phyloP scores from a whole-genome alignment of 2,797 vertebrate genomes.

The Valencia hispanica region DNA sequence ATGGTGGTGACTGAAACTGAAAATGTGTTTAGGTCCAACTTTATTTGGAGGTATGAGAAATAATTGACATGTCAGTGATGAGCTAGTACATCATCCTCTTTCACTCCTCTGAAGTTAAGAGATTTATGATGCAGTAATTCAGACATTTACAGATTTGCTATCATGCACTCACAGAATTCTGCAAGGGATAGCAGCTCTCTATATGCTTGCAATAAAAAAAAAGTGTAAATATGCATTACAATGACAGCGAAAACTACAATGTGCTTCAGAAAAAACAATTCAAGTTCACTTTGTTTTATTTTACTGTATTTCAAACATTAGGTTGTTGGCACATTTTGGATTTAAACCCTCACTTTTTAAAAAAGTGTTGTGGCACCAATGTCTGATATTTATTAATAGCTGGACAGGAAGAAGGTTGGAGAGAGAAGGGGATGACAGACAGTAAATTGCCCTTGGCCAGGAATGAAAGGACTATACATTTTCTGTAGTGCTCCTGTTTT shows the following conservation, averaged over 20 bases:
- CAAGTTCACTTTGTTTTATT: constrained; percentile 1
- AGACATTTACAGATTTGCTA: constrained; percentile 56
- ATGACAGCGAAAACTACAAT: background rate
- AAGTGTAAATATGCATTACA: constrained; percentile 6
- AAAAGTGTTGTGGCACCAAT: background rate
- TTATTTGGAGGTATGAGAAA: constrained; percentile 45
- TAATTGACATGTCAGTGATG: constrained; percentile 73
- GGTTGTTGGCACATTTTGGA: constrained; percentile 1
- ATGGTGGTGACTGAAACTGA: constrained; percentile 29
- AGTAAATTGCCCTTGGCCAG: background rate
- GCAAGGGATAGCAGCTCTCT: constrained; percentile 36
- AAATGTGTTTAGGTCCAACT: constrained; percentile 43
- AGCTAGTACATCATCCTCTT: constrained; percentile 65
- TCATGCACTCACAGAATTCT: constrained; percentile 42
- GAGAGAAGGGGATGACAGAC: background rate
- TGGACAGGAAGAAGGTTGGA: background rate
- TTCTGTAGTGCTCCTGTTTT: background rate
- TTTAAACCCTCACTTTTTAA: background rate
- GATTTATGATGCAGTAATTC: constrained; percentile 70
- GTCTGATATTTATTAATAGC: background rate
- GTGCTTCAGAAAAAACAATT: background rate
- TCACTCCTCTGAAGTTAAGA: constrained; percentile 49
- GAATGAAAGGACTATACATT: background rate
- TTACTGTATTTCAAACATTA: background rate
- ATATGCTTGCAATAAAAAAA: constrained; percentile 23